These are phyloP conservation scores for Proales similis DNA, from an alignment of 1,140 invertebrate genomes.

Conservation along the genomic window DNA sequence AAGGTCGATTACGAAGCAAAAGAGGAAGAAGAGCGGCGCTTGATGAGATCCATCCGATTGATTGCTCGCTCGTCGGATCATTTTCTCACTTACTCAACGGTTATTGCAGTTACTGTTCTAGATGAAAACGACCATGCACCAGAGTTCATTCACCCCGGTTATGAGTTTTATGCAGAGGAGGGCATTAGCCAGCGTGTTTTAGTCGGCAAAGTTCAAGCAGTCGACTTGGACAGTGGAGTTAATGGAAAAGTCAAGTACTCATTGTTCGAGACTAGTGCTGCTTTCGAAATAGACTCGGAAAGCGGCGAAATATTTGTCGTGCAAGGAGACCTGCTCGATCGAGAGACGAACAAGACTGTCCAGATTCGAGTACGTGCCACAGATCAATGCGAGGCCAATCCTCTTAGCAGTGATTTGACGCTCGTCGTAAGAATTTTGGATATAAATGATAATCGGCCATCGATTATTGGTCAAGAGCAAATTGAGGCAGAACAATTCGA, in stretches of 20 bases:
- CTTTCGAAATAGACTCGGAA: not conserved
- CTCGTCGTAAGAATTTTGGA: constrained; percentile 19
- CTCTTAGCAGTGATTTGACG: not conserved
- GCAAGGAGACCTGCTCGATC: not conserved
- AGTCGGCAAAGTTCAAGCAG: constrained; percentile 11
- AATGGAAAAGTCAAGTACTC: constrained; percentile 31
- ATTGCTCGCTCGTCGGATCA: constrained; percentile 3
- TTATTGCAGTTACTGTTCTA: constrained; percentile 10
- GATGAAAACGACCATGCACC: constrained; percentile 34
- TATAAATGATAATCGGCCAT: constrained; percentile 31
- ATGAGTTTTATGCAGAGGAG: constrained; percentile 33
- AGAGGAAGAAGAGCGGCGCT: not conserved
- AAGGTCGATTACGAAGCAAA: constrained; percentile 15
- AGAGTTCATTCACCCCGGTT: constrained; percentile 4
- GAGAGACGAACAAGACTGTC: not conserved
- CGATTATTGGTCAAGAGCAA: not conserved
- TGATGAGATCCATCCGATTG: constrained; percentile 15
- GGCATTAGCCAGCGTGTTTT: not conserved
- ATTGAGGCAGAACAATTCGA: not conserved
- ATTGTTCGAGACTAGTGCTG: not conserved
- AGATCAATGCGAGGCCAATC: constrained; percentile 26
- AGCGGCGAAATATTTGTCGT: constrained; percentile 13
- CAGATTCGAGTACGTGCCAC: constrained; percentile 2
- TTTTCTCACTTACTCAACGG: constrained; percentile 12
- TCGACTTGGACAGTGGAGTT: constrained; percentile 7